Evolutionary conservation across 2,113 vertebrate genomes (phyloP), one percentile per base, ranked within the genome.

Genomic region (Hemibagrus wyckioides): DNA sequence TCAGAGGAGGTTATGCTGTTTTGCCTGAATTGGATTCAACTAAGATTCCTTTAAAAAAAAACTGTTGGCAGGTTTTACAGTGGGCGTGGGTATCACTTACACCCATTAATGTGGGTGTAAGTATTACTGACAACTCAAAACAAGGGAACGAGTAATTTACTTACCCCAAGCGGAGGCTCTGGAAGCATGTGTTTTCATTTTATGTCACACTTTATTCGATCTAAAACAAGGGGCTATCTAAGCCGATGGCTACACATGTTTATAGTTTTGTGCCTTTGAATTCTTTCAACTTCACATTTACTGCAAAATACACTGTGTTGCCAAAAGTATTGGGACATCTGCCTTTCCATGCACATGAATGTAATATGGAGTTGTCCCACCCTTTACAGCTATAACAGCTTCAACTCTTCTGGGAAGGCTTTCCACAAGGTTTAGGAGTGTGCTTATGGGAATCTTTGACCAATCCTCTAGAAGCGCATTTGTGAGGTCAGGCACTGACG

Each of bases 1-100:
- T 59, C 54, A 59, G 79, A 59, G 11, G 33, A 81, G 33, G 79
- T 59, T 39, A 6, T 7, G 21, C 36, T 59, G 79, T 57, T 28
- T 59, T 41, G 56, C 33, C 56, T 59, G 21, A 81, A 41, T 80
- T 28, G 77, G 6, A 57, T 80, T 41, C 4, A 57, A 11, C 30
- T 57, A 56, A 56, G 30, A 77, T 52, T 80, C 77, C 19, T 80
- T 56, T 36, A 30, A 52, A 80, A 36, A 75, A 44, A 57, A 57
- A 13, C n/a, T 36, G 36, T 59, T 59, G 79, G 33, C 79, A 59
- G 14, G 79, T 81, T 8, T 59, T 59, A 59, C 79, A 15, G 79
- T 39, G 44, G 79, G 79, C 59, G 33, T 81, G 79, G 54, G 33
- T 59, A 56, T 57, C 77, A 56, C 52, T 57, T 80, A 80, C 52